Evolutionary conservation across 2,888 invertebrate species (phyloP), one percentile per base, ranked within the genome.

Genomic region (Volucella inflata): DNA sequence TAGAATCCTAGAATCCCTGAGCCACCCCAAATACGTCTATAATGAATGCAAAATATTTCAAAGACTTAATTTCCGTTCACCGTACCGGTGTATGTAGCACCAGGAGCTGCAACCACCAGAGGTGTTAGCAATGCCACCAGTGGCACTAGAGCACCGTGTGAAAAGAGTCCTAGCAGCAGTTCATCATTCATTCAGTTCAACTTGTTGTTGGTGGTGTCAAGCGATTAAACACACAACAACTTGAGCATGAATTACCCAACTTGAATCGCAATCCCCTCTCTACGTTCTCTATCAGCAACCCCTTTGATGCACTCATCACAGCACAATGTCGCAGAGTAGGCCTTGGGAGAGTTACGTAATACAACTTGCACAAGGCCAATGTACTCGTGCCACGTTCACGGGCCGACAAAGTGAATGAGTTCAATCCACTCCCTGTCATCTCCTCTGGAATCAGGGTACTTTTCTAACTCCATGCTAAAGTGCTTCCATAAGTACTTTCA

Each of bases 171-270:
- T 17, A 59, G 62, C 74, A 48, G 74, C 79, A 85, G 81, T 85
- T 85, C 76, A 85, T 85, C 85, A 85, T 72, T 85, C 81, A 81
- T 72, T 77, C 81, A 71, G 67, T 81, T 75, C 75, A 79, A 79
- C 84, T 85, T 76, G 81, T 85, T 85, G 85, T 80, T 85, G 80
- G 76, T 72, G 71, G 81, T 81, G 85, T 85, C 85, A 85, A 85
- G 72, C 85, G 85, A 85, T 85, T 85, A 85, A 85, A 85, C 76
- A 85, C 72, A 85, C 85, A 85, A 80, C 85, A 81, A 85, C 76
- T 71, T 77, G 72, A 53, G 72, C 76, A 71, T 68, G 80, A 81
- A 85, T 85, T 85, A 85, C 85, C 85, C 72, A 76, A 84, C 84
- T 84, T 70, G 80, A 75, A 76, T 71, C 76, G 44, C 59, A 76